Evolutionary conservation across 2,888 invertebrate species (phyloP).

Genomic region (Pterostichus madidus): DNA sequence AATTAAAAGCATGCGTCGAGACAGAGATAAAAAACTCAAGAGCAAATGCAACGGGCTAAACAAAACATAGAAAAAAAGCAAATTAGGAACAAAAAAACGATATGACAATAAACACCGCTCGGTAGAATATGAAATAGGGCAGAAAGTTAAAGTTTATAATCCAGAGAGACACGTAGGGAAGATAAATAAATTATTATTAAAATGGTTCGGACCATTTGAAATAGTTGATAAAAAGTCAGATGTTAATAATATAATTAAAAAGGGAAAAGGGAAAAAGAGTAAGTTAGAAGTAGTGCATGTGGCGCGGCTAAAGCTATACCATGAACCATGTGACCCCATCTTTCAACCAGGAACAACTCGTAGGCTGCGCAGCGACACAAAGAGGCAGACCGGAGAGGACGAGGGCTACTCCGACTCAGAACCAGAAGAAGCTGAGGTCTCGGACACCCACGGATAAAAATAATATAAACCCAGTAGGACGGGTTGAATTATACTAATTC

Average conservation of each 20-base stretch:
- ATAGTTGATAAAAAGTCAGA: slow-evolving; percentile 67
- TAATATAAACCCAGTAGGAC: no score
- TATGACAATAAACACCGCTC: slow-evolving; percentile 69
- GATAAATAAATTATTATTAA: slow-evolving; percentile 69
- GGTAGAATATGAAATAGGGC: slow-evolving; percentile 67
- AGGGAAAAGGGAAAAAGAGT: slow-evolving; percentile 55
- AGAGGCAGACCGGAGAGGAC: no score
- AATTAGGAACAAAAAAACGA: slow-evolving; percentile 69
- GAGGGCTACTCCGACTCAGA: no score
- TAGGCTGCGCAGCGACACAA: not conserved
- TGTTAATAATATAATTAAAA: slow-evolving; percentile 68
- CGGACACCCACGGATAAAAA: no score
- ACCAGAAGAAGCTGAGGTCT: no score
- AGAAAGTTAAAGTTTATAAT: slow-evolving; percentile 69
- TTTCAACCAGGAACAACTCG: no score
- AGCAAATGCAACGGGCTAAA: slow-evolving; percentile 49
- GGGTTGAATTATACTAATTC: no score
- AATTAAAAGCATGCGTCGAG: no score
- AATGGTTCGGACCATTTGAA: slow-evolving; percentile 69
- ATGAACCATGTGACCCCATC: slow-evolving; percentile 69
- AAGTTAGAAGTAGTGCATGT: slow-evolving; percentile 68
- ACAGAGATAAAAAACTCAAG: not conserved
- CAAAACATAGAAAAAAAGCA: slow-evolving; percentile 68
- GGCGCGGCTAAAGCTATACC: slow-evolving; percentile 67
- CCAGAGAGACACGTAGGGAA: slow-evolving; percentile 69